Evolutionary conservation across 2,888 invertebrate species (phyloP).

Genomic region (Geophilus truncorum): DNA sequence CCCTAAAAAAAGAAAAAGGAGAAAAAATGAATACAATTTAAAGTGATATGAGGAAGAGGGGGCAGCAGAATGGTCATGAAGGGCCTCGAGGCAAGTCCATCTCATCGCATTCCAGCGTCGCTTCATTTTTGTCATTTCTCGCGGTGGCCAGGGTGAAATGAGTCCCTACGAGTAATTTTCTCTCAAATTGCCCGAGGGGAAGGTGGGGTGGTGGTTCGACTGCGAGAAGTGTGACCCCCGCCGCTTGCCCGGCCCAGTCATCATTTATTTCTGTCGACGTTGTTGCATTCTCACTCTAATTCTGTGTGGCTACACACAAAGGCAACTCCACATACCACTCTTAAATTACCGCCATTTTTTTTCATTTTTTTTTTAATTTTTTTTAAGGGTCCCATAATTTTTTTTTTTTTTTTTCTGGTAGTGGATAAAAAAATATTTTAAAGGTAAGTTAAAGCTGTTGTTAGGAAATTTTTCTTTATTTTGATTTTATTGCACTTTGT

Average conservation of each 20-base stretch:
- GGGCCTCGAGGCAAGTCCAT: not conserved
- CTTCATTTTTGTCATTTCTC: conserved; percentile 17
- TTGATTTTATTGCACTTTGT: not conserved
- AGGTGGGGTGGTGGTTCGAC: not conserved
- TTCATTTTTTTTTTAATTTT: not conserved
- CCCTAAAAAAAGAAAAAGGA: not conserved
- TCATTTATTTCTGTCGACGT: conserved; percentile 13
- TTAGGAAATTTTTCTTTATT: not conserved
- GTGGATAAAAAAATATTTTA: too few species aligned
- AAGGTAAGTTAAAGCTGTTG: not conserved
- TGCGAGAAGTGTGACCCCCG: conserved; percentile 2
- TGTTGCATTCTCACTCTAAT: conserved; percentile 17
- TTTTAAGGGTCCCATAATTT: not conserved
- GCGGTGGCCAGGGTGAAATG: conserved; percentile 14
- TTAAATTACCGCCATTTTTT: not conserved
- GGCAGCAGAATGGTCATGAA: not conserved
- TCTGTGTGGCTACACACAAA: conserved; percentile 10
- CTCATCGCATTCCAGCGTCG: conserved; percentile 4
- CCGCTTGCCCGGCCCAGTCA: conserved; percentile 2
- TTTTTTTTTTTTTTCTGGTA: too few species aligned
- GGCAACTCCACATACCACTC: not conserved
- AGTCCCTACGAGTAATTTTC: conserved; percentile 11
- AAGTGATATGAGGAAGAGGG: not conserved
- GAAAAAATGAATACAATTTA: not conserved
- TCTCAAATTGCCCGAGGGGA: conserved; percentile 10